These are phyloP conservation scores for Malurus cyaneus DNA, from an alignment of 2,113 vertebrate genomes.

Conservation along the genomic window DNA sequence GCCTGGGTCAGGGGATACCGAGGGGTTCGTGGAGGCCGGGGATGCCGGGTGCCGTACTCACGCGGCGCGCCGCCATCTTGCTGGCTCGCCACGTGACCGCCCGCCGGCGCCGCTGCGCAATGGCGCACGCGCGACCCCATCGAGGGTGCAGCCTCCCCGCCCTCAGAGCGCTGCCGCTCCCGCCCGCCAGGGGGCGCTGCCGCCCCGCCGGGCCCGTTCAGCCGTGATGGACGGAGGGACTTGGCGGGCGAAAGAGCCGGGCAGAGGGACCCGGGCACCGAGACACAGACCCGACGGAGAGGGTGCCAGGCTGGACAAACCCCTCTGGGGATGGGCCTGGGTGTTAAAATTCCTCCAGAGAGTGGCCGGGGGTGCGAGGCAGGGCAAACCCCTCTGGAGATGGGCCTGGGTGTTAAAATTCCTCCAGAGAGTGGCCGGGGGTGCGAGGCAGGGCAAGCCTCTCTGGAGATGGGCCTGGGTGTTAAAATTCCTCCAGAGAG, in stretches of 20 bases:
- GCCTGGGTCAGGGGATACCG: fast-evolving
- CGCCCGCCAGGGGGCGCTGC: neutral
- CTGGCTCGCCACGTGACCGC: neutral
- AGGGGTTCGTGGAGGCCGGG: too few species aligned
- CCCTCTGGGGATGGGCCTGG: neutral
- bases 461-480: too few species aligned
- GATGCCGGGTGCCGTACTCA: neutral
- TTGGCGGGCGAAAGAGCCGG: neutral
- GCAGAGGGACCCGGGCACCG: neutral
- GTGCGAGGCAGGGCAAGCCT: neutral
- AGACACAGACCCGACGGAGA: neutral
- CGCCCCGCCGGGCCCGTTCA: too few species aligned
- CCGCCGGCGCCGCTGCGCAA: fast-evolving
- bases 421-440: neutral
- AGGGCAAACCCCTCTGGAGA: neutral
- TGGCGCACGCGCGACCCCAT: fast-evolving
- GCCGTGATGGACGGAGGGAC: neutral
- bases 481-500: too few species aligned
- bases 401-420: neutral
- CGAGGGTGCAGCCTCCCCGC: neutral
- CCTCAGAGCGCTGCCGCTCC: neutral
- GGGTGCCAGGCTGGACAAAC: neutral
- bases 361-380: neutral
- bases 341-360: neutral
- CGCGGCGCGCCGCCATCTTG: neutral